phyloP scores from a whole-genome alignment of 2,888 invertebrate genomes.

The Stegana nigrithorax region DNA sequence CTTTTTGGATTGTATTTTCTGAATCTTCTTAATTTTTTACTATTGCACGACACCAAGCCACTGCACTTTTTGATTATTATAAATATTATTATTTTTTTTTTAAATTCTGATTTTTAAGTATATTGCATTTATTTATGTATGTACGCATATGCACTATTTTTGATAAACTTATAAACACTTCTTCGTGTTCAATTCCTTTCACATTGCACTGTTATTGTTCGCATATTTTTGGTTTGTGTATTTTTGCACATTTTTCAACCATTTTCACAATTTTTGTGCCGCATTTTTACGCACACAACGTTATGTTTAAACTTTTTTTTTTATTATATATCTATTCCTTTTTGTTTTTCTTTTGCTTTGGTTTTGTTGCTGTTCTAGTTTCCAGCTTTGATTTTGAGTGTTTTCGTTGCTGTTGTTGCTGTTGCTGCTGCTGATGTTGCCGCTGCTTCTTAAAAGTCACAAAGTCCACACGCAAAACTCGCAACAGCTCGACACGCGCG shows the following conservation, averaged over 20 bases:
- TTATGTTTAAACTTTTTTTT: slow-evolving; percentile 26
- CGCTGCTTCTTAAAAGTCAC: slow-evolving; percentile 32
- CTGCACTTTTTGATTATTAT: slow-evolving; percentile 16
- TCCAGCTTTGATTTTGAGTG: slow-evolving; percentile 49
- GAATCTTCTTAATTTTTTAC: neutral
- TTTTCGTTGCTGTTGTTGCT: slow-evolving; percentile 37
- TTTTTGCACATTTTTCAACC: slow-evolving; percentile 44
- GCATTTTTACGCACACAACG: too few species aligned
- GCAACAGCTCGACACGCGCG: slow-evolving; percentile 31
- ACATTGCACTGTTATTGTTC: slow-evolving; percentile 32
- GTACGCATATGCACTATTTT: slow-evolving; percentile 13
- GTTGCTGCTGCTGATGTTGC: neutral
- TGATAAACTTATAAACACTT: slow-evolving; percentile 50
- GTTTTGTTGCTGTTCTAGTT: slow-evolving; percentile 38
- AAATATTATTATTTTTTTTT: slow-evolving; percentile 42
- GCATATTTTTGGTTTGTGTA: slow-evolving; percentile 34
- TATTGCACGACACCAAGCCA: slow-evolving; percentile 18
- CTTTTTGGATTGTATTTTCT: slow-evolving; percentile 20
- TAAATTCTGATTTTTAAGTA: slow-evolving; percentile 45
- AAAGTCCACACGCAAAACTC: slow-evolving; percentile 49
- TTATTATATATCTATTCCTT: slow-evolving; percentile 13
- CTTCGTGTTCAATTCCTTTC: slow-evolving; percentile 34
- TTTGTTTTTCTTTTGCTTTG: slow-evolving; percentile 34
- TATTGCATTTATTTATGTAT: slow-evolving; percentile 30
- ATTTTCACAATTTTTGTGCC: slow-evolving; percentile 57